Conservation (phyloP, 2,797 vertebrate species). For the Thunnus albacares region DNA sequence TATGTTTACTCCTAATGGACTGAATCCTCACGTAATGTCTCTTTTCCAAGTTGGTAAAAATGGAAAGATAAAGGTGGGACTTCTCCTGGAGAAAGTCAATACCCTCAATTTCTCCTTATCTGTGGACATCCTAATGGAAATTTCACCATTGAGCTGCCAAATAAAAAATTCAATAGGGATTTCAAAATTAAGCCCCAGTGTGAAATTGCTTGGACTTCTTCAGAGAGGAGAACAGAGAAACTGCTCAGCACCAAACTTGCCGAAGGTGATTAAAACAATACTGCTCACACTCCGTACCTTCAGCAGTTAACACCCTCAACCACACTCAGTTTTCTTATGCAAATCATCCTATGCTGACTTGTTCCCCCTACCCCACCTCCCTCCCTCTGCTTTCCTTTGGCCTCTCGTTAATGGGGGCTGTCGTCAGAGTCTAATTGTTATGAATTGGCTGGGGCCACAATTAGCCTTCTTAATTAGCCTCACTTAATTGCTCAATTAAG, state of each 20-base stretch:
- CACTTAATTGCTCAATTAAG: slow-evolving; percentile 92
- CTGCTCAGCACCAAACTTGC: slow-evolving; percentile 50
- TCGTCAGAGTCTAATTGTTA: slow-evolving; percentile 90
- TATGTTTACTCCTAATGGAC: slow-evolving; percentile 42
- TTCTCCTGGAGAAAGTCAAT: slow-evolving; percentile 77
- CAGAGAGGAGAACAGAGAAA: slow-evolving; percentile 48
- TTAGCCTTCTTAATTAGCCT: slow-evolving; percentile 92
- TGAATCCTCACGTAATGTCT: slow-evolving; percentile 51
- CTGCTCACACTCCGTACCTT: slow-evolving; percentile 27
- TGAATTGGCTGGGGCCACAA: slow-evolving; percentile 90
- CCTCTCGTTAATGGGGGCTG: slow-evolving; percentile 87
- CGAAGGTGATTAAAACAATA: slow-evolving; percentile 64
- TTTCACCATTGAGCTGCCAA: slow-evolving; percentile 77
- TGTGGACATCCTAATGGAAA: slow-evolving; percentile 83
- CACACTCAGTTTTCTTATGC: slow-evolving; percentile 69
- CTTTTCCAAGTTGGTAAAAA: slow-evolving; percentile 58
- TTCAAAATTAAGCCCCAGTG: slow-evolving; percentile 79
- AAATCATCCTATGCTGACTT: slow-evolving; percentile 65
- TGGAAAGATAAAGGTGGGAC: slow-evolving; percentile 74
- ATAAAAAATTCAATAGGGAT: slow-evolving; percentile 84
- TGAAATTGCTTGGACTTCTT: slow-evolving; percentile 71
- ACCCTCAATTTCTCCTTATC: slow-evolving; percentile 84
- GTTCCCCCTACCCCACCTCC: slow-evolving; percentile 27
- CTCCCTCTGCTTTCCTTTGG: slow-evolving; percentile 70
- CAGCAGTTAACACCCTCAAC: slow-evolving; percentile 39